phyloP scores from a whole-genome alignment of 1,140 invertebrate species.

The Lepidurus apus region DNA sequence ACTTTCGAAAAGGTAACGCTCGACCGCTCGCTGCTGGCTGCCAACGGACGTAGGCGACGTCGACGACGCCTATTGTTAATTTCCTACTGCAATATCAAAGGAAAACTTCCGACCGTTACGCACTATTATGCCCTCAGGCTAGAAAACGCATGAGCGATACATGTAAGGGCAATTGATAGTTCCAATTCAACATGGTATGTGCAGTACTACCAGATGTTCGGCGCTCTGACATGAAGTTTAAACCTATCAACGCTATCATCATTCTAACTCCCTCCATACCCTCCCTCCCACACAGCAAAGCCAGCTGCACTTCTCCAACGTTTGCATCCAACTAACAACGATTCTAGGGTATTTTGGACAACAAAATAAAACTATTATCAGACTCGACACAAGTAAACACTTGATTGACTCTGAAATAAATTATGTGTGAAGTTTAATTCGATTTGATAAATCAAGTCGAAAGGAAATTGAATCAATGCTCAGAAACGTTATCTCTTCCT shows the following conservation, averaged over 20 bases:
- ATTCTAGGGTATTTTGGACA: neutral
- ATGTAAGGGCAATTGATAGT: neutral
- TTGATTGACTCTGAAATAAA: too few relatives aligned
- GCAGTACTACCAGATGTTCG: neutral
- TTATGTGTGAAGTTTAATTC: too few relatives aligned
- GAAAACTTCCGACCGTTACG: neutral
- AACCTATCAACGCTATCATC: slow-evolving; percentile 7
- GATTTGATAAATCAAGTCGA: too few relatives aligned
- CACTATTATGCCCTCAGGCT: neutral
- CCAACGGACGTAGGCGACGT: slow-evolving; percentile 12
- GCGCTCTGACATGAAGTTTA: neutral
- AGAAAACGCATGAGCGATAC: neutral
- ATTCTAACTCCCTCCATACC: neutral
- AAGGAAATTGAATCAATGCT: too few relatives aligned
- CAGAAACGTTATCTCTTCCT: too few relatives aligned
- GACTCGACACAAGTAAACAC: too few relatives aligned
- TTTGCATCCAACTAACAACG: slow-evolving; percentile 5
- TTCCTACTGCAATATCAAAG: neutral
- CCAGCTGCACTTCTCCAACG: slow-evolving; percentile 6
- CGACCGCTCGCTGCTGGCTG: neutral
- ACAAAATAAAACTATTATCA: too few relatives aligned
- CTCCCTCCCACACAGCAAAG: neutral
- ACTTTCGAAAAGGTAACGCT: neutral
- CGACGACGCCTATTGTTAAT: neutral
- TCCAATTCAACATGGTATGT: too few relatives aligned